A percentile compares a stretch with the other conserved stretches of the same genome.
Evolutionary conservation across 2,888 invertebrate species (phyloP).

Genomic region (Rhopalosiphum nymphaeae): DNA sequence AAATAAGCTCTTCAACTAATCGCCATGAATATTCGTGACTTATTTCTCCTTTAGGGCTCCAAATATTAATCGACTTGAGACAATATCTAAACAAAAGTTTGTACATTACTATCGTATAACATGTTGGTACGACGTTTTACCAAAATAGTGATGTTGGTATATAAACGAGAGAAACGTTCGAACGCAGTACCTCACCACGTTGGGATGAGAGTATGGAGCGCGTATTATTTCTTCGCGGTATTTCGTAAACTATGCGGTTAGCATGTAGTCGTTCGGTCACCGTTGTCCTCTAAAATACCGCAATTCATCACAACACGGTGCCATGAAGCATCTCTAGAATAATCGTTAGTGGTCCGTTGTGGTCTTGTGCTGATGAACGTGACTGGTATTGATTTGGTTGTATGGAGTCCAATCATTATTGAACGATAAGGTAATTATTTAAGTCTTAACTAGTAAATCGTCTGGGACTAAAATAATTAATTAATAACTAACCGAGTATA

Average conservation of each 20-base stretch:
- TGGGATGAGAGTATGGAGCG: neutral
- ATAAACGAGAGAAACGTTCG: neutral
- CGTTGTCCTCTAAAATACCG: neutral
- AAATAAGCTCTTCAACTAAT: neutral
- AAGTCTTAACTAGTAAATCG: neutral
- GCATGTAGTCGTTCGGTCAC: neutral
- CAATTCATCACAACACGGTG: neutral
- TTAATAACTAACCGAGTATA: neutral
- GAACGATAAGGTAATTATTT: neutral
- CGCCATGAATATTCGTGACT: neutral
- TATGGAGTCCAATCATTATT: neutral
- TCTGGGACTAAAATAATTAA: neutral
- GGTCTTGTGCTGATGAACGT: neutral
- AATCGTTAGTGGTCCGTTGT: neutral
- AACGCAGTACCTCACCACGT: neutral
- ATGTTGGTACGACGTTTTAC: neutral
- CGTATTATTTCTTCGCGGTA: neutral
- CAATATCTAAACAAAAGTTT: neutral
- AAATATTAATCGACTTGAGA: neutral
- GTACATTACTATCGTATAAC: neutral
- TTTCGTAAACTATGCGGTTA: constrained; percentile 3
- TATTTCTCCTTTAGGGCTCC: neutral
- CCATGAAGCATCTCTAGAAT: neutral
- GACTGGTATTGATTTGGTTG: neutral
- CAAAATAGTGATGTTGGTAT: neutral